These are phyloP conservation scores for Periparus ater DNA, from an alignment of 2,797 vertebrate genomes.

Conservation along the genomic window DNA sequence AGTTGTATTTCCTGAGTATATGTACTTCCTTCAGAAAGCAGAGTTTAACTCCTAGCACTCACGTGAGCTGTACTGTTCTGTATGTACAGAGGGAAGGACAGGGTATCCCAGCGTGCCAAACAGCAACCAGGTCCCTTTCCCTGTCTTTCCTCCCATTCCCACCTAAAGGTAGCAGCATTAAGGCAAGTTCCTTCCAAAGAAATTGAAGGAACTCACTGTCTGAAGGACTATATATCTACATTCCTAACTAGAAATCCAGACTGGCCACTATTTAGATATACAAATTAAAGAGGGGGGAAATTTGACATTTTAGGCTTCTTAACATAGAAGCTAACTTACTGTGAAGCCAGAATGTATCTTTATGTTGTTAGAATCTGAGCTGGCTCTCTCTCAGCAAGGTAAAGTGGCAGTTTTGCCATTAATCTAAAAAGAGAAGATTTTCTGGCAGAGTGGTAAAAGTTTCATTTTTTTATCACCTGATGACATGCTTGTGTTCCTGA, in stretches of 20 bases:
- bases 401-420: background rate
- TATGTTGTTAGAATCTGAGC: background rate
- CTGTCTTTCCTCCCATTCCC: background rate
- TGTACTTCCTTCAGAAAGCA: background rate
- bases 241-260: background rate
- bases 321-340: background rate
- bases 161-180: background rate
- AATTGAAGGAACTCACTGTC: background rate
- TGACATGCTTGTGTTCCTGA: background rate
- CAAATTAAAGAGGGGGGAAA: accelerated
- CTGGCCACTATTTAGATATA: background rate
- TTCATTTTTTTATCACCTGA: background rate
- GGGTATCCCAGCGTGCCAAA: background rate
- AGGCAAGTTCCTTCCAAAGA: background rate
- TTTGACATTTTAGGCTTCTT: background rate
- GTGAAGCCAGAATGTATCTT: background rate
- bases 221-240: background rate
- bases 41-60: background rate
- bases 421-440: background rate
- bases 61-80: accelerated
- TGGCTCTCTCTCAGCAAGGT: background rate
- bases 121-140: background rate
- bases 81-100: background rate
- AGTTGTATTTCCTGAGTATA: background rate
- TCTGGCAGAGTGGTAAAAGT: background rate